Evolutionary conservation across 2,888 invertebrate genomes (phyloP).

Genomic region (Luffia ferchaultella): DNA sequence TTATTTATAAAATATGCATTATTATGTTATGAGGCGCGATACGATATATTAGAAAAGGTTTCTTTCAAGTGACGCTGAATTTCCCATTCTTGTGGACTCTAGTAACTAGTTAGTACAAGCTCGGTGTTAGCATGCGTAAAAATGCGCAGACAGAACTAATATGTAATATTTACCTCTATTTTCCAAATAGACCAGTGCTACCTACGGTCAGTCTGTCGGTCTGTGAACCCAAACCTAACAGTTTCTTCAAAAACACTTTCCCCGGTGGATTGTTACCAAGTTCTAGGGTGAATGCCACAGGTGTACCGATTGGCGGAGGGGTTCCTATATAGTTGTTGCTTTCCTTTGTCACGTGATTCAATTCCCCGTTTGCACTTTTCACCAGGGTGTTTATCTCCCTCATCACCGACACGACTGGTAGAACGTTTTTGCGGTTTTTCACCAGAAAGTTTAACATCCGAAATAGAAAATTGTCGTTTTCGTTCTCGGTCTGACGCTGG

Average conservation of each 20-base stretch:
- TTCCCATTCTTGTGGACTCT: no score
- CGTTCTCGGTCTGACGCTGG: constrained; percentile 18
- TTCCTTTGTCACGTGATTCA: constrained; percentile 35
- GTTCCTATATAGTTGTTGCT: constrained; percentile 37
- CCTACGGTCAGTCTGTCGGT: constrained; percentile 32
- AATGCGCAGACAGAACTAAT: no score
- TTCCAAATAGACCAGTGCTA: constrained; percentile 13
- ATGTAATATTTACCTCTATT: constrained; percentile 14
- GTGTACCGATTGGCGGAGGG: constrained; percentile 20
- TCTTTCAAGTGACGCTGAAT: no score
- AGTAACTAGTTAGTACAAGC: no score
- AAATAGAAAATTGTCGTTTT: constrained; percentile 30
- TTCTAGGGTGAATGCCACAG: constrained; percentile 31
- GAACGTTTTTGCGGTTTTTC: constrained; percentile 27
- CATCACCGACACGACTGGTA: constrained; percentile 38
- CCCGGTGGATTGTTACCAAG: constrained; percentile 28
- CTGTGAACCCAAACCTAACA: constrained; percentile 30
- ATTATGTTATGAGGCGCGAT: no score
- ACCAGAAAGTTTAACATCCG: constrained; percentile 33
- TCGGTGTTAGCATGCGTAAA: no score
- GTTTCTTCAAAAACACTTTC: constrained; percentile 29
- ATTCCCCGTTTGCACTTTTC: constrained; percentile 33
- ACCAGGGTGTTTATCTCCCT: constrained; percentile 43
- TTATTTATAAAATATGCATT: no score
- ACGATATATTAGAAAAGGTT: no score